Conservation (phyloP, 2,888 invertebrate genomes). For the Amblyjoppa proteus region DNA sequence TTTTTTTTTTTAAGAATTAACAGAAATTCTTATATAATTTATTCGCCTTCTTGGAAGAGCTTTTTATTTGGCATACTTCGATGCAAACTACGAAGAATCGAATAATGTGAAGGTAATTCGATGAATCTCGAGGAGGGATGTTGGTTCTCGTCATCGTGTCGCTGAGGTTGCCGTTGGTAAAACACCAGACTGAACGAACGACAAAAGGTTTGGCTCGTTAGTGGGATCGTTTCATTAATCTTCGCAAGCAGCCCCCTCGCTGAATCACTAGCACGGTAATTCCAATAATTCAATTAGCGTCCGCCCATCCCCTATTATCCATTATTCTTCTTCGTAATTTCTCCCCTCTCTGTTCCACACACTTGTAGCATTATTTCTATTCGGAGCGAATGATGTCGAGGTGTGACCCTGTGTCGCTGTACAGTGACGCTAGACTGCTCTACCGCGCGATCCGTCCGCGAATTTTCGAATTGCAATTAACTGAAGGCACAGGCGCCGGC, state of each 20-base stretch:
- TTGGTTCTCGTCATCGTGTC: constrained; percentile 29
- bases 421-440: not conserved
- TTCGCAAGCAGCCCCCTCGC: constrained; percentile 75
- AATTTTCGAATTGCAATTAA: not conserved
- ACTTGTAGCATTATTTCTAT: not conserved
- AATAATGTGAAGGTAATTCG: constrained; percentile 3
- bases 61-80: not conserved
- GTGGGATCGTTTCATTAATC: constrained; percentile 81
- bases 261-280: constrained; percentile 81
- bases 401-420: not conserved
- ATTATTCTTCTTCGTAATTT: constrained; percentile 37
- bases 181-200: constrained; percentile 32
- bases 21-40: not conserved
- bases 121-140: constrained; percentile 12
- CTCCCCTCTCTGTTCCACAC: not conserved
- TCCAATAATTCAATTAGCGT: constrained; percentile 83
- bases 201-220: constrained; percentile 77
- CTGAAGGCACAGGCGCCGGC: not conserved
- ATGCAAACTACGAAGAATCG: not conserved
- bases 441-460: not conserved
- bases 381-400: not conserved
- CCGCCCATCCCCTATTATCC: constrained; percentile 58
- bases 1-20: not conserved
- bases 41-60: not conserved
- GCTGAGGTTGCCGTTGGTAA: constrained; percentile 22